Conservation (phyloP, 2,888 invertebrate genomes). For the Timandra comae region DNA sequence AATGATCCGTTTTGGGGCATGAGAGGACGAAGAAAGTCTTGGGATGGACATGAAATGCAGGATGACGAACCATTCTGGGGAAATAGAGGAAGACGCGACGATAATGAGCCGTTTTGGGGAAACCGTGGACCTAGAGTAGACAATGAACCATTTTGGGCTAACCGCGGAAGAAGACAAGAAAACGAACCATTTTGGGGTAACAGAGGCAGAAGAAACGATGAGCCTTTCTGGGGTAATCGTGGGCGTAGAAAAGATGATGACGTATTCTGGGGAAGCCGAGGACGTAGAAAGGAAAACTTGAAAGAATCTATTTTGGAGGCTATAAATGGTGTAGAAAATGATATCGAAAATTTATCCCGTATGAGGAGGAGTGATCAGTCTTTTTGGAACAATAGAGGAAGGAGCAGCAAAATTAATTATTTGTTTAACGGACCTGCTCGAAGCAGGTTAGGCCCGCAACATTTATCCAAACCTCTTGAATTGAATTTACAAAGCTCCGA, state of each 20-base stretch:
- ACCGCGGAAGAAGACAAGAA: constrained; percentile 35
- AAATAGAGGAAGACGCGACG: constrained; percentile 48
- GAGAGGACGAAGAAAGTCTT: constrained; percentile 33
- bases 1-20: constrained; percentile 39
- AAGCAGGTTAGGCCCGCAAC: constrained; percentile 18
- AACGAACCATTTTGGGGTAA: constrained; percentile 22
- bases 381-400: constrained; percentile 44
- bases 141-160: constrained; percentile 45
- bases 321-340: constrained; percentile 40
- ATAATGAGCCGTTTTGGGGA: constrained; percentile 64
- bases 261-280: constrained; percentile 36
- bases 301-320: constrained; percentile 41
- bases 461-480: constrained; percentile 13
- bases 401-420: constrained; percentile 40
- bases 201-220: constrained; percentile 40
- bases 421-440: constrained; percentile 32
- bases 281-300: constrained; percentile 37
- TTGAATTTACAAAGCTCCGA: constrained; percentile 26
- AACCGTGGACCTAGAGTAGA: constrained; percentile 55
- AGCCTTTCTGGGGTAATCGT: constrained; percentile 35
- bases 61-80: constrained; percentile 45
- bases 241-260: constrained; percentile 43
- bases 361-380: constrained; percentile 32
- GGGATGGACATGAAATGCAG: constrained; percentile 33
- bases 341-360: constrained; percentile 42